phyloP scores from a whole-genome alignment of 2,888 invertebrate species.

The Gryllus longicercus region DNA sequence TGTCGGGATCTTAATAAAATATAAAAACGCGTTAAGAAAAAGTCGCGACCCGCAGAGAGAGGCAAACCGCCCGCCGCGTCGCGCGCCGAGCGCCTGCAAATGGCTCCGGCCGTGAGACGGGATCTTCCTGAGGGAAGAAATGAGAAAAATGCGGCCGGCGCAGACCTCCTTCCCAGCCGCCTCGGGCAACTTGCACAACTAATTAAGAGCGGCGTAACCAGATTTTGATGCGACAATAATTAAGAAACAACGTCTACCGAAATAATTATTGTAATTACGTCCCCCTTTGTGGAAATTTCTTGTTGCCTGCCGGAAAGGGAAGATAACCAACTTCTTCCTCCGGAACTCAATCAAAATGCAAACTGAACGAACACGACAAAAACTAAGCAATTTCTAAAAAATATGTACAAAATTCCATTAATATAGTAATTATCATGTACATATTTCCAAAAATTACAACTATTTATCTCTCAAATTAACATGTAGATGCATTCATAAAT shows the following conservation, averaged over 20 bases:
- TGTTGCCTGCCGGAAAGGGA: neutral
- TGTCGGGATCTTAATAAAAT: too few relatives aligned
- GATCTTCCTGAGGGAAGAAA: neutral
- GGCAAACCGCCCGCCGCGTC: too few relatives aligned
- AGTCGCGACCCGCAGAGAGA: too few relatives aligned
- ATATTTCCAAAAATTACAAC: too few relatives aligned
- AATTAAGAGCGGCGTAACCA: neutral
- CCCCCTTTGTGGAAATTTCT: conserved; percentile 5
- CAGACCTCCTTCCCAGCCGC: neutral
- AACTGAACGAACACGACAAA: conserved; percentile 2
- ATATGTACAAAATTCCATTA: neutral
- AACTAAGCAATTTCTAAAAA: neutral
- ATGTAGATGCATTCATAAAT: too few relatives aligned
- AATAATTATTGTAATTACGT: conserved; percentile 17
- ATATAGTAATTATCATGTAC: too few relatives aligned
- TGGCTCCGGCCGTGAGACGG: too few relatives aligned
- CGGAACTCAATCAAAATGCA: neutral
- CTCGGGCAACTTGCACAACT: neutral
- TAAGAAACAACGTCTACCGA: neutral
- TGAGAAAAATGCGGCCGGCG: neutral
- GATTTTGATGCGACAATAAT: conserved; percentile 17
- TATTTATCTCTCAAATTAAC: too few relatives aligned
- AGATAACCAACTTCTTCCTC: conserved; percentile 4
- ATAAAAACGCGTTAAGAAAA: too few relatives aligned
- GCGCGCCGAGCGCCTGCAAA: too few relatives aligned